Base-by-base conservation (phyloP, 2,113 vertebrate species). In the Oncorhynchus kisutch region DNA sequence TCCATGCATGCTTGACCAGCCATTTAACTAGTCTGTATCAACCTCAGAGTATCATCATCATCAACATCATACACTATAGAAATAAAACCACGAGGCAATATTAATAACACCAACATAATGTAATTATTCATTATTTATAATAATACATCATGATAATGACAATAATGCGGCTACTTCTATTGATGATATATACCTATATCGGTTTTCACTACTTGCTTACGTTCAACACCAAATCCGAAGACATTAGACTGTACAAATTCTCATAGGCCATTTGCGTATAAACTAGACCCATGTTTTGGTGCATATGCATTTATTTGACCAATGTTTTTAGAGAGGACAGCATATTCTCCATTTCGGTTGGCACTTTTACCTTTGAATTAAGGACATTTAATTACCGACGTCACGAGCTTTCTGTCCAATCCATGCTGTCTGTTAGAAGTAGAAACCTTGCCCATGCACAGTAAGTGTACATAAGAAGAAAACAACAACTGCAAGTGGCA, bases 1-100 rank as follows among this genome's bases (percentile, higher is more conserved):
- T 60, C 45, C 59, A 72, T 18, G 29, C 77, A 54, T 65, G 85
- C 81, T 49, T 79, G 78, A 75, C 77, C 77, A 49, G 54, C 67
- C 27, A 67, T 77, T 84, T 67, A 74, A 70, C n/a, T 62, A 62
- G 39, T 9, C 39, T 45, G 39, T 9, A 22, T 24, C 59, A 62
- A 62, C 59, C 59, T 62, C 18, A 57, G 54, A 57, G 24, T 31
- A 65, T 75, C 16, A 64, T n/a, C 34, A 29, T 73, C 66, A 13
- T 73, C 71, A 51, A 68, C 84, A 22, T 31, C 22, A 73, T 0
- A 2, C 59, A 62, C 59, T 24, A 62, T 18, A 62, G 0, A 54
- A 54, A 54, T 8, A 24, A 3, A 62, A 62, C 59, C 59, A 62
- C n/a, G 9, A 62, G 18, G 5, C 57, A 66, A 64, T 65, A 71